phyloP scores from a whole-genome alignment of 1,140 invertebrate species.

The Chionoecetes opilio region DNA sequence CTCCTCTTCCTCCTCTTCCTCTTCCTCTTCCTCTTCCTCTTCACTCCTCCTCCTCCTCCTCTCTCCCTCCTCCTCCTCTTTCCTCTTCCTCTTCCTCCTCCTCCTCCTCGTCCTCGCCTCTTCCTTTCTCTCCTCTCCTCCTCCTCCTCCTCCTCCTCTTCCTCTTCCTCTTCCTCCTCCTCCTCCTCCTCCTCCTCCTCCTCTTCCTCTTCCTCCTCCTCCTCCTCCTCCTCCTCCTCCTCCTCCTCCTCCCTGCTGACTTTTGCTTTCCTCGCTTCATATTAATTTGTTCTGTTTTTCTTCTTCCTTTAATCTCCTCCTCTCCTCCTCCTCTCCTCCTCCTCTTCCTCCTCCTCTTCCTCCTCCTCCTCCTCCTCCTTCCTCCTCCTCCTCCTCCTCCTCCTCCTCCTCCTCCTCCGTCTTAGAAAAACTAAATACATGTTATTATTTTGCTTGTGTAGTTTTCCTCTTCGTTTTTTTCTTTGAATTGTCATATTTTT shows the following conservation, averaged over 20 bases:
- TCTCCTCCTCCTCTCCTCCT: no score
- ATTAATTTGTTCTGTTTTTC: no score
- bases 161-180: constrained; percentile 30
- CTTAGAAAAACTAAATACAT: no score
- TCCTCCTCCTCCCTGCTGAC: no score
- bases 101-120: neutral
- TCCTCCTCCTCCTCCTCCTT: neutral
- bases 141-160: neutral
- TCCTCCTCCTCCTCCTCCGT: no score
- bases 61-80: neutral
- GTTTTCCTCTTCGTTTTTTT: no score
- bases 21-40: constrained; percentile 3
- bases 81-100: neutral
- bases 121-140: neutral
- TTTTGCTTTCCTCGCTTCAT: no score
- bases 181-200: neutral
- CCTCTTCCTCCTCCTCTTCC: no score
- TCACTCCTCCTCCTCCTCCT: neutral
- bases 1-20: neutral
- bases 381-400: neutral
- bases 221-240: constrained; percentile 10
- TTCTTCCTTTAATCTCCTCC: no score
- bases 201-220: constrained; percentile 43
- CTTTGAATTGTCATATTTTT: no score
- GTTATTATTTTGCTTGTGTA: no score